These are phyloP conservation scores for Enteromius treurensis DNA, from an alignment of 2,797 vertebrate species.

Conservation along the genomic window DNA sequence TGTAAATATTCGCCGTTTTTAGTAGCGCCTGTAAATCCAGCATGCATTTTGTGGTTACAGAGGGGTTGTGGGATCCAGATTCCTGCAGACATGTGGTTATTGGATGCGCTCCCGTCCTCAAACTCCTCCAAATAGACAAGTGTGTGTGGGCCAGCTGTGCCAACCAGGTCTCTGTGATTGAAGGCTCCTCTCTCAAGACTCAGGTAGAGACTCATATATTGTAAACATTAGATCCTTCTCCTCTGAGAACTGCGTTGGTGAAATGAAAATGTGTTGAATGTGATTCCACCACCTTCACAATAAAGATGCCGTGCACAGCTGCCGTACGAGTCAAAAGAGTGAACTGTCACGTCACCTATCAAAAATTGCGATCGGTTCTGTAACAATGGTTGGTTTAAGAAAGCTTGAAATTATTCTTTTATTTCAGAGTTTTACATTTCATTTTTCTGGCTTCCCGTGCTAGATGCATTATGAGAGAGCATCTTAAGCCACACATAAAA, in stretches of 20 bases:
- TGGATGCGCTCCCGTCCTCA: constrained; percentile 76
- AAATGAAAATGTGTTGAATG: constrained; percentile 25
- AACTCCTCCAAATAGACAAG: constrained; percentile 83
- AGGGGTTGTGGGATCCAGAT: constrained; percentile 79
- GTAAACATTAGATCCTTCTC: not conserved
- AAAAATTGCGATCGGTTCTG: constrained; percentile 42
- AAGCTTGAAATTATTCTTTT: constrained; percentile 30
- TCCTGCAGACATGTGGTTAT: constrained; percentile 74
- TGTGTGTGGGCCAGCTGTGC: constrained; percentile 86
- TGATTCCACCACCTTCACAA: constrained; percentile 29
- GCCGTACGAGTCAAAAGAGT: constrained; percentile 6
- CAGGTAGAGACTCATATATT: constrained; percentile 73
- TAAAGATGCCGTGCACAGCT: constrained; percentile 27
- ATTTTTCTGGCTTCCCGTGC: constrained; percentile 24
- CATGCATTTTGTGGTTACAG: constrained; percentile 61
- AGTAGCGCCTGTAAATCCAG: not conserved
- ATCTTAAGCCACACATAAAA: constrained; percentile 56
- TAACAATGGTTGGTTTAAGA: constrained; percentile 13
- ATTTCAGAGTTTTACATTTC: constrained; percentile 22
- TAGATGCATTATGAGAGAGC: constrained; percentile 56
- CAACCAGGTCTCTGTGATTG: constrained; percentile 82
- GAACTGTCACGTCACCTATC: constrained; percentile 14
- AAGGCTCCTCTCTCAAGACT: constrained; percentile 73
- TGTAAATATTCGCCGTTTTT: not conserved
- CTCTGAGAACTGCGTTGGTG: constrained; percentile 16